phyloP scores from a whole-genome alignment of 2,888 invertebrate species.

The Boloria selene region DNA sequence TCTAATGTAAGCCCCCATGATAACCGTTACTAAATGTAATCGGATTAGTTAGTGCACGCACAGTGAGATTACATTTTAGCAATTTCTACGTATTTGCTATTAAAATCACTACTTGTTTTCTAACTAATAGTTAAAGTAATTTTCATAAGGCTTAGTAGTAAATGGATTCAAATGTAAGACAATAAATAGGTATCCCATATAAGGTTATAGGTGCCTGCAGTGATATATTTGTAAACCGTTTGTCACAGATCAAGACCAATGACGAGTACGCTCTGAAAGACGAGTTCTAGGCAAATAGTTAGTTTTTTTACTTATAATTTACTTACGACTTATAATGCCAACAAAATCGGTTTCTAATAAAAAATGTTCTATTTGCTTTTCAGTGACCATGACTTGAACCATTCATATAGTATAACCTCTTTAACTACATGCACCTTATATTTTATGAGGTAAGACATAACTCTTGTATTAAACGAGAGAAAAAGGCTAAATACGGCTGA shows the following conservation, averaged over 20 bases:
- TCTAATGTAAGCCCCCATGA: constrained; percentile 19
- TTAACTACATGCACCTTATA: too few relatives aligned
- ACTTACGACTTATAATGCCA: neutral
- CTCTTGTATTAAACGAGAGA: too few relatives aligned
- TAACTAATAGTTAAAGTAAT: neutral
- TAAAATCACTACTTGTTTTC: neutral
- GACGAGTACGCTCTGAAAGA: too few relatives aligned
- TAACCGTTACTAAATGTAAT: constrained; percentile 31
- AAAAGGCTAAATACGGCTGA: too few relatives aligned
- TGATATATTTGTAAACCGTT: too few relatives aligned
- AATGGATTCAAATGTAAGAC: too few relatives aligned
- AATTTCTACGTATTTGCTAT: neutral
- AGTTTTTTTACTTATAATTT: too few relatives aligned
- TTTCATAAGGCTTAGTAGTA: too few relatives aligned
- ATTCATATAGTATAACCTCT: neutral
- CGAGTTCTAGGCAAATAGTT: constrained; percentile 15
- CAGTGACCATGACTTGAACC: constrained; percentile 11
- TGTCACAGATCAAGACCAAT: too few relatives aligned
- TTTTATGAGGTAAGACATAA: too few relatives aligned
- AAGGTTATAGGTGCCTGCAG: too few relatives aligned
- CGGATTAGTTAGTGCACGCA: constrained; percentile 32
- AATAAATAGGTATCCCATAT: too few relatives aligned
- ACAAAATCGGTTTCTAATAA: constrained; percentile 5
- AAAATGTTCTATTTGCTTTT: constrained; percentile 10
- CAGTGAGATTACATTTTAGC: neutral